Evolutionary conservation across 2,113 vertebrate species (phyloP), one percentile per base, ranked within the genome.

Genomic region (Eurypyga helias): DNA sequence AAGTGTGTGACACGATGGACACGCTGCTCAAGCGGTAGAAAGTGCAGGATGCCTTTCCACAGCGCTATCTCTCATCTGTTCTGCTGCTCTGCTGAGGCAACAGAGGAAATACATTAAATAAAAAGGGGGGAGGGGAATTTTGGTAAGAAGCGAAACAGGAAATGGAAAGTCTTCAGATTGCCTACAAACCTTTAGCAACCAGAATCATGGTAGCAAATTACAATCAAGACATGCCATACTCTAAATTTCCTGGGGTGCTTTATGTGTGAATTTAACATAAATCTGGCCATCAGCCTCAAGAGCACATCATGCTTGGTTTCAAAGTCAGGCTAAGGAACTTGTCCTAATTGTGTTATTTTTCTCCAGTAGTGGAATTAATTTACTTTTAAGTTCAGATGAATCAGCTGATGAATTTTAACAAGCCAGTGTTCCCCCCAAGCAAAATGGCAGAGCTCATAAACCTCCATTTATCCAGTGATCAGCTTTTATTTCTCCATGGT

Each of bases 371-470:
- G 85, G 79, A 96, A 92, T 96, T 92, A 89, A 96, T 96, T 92
- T 93, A 90, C 85, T 94, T 96, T 88, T 78, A 95, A 94, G 67
- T 95, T 96, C 65, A 96, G 95, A 95, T 94, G 62, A 96, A 95
- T 86, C 79, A 90, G 64, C 61, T 83, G 90, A 96, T 95, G 85
- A 96, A 96, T 97, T 97, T 96, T 92, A 97, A 95, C 66, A 73
- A 94, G 90, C 46, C 43, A 83, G 46, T 38, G 10, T n/a, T 95
- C 11, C 90, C 92, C 55, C 18, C 67, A 81, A 79, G 93, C 92
- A 87, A 93, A 95, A 86, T 43, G 34, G 34, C 82, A 94, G 71
- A 90, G 71, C 72, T 93, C 43, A 87, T 90, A 96, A 95, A 75
- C 82, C 64, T 46, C 34, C 67, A 77, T 75, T 84, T 92, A 97